Evolutionary conservation across 2,113 vertebrate species (phyloP), one percentile per base, ranked within the genome.

Genomic region (Progne subis): DNA sequence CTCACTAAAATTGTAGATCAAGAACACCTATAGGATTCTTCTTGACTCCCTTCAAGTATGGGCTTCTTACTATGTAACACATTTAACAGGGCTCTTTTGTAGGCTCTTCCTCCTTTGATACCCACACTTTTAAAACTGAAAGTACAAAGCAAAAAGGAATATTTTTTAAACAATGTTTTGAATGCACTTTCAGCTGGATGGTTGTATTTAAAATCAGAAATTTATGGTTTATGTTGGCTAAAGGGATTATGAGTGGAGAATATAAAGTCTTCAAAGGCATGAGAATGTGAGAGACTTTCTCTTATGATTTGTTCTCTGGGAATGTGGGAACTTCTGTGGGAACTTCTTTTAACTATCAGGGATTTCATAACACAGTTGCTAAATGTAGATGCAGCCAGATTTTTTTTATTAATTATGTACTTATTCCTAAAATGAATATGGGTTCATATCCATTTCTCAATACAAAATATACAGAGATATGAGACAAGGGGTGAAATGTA

Each of bases 181-280:
- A 87, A 89, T 34, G 10, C 4, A 37, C 26, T 93, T 85, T 76
- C 31, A 76, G 24, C 13, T 65, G 52, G 23, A 63, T 81, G 31
- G 13, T 15, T 90, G 11, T 60, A 77, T 94, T 86, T 93, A 69
- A 93, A 94, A 67, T 34, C 24, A 61, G 44, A 91, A 92, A 93
- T 82, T 82, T 44, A 39, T n/a, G 55, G 67, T 79, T 80, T 93
- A 7, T 75, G 39, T 56, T 80, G 39, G 16, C 63, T 94, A 64
- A 94, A 94, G 85, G 49, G 21, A 28, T 67, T 93, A 93, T 26
- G 32, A 81, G 18, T 37, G 39, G 26, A 75, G 25, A 63, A 43
- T 81, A 29, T 21, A 53, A 89, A 75, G 79, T 80, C 71, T 86
- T 93, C 49, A 82, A 88, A 92, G 63, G 52, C 16, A 46, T 41